Evolutionary conservation across 2,888 invertebrate genomes (phyloP).

Genomic region (Platycnemis pennipes): DNA sequence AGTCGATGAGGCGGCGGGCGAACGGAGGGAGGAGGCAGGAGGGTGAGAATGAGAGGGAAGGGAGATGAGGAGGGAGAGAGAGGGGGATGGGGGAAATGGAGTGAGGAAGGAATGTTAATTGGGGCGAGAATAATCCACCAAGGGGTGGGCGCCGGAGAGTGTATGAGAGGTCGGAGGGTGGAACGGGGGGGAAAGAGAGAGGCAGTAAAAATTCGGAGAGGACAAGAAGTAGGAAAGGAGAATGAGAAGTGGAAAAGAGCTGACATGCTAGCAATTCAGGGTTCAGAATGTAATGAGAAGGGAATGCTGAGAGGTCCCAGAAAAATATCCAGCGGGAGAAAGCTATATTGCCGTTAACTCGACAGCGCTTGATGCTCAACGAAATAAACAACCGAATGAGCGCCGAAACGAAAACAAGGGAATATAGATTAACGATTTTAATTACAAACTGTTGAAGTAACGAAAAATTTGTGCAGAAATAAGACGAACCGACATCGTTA

Average conservation of each 20-base stretch:
- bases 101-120: slow-evolving; percentile 51
- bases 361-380: too few species aligned
- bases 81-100: not conserved
- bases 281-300: not conserved
- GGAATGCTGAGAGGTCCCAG: too few species aligned
- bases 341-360: too few species aligned
- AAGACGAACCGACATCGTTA: too few species aligned
- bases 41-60: not conserved
- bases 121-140: slow-evolving; percentile 40
- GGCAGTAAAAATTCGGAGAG: not conserved
- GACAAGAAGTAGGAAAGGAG: not conserved
- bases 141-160: slow-evolving; percentile 2
- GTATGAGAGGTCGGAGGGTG: not conserved
- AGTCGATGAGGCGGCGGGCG: not conserved
- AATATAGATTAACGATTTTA: not conserved
- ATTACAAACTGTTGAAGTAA: too few species aligned
- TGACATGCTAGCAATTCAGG: too few species aligned
- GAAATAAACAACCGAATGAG: too few species aligned
- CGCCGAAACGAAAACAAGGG: too few species aligned
- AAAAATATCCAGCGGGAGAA: too few species aligned
- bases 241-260: not conserved
- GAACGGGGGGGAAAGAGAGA: not conserved
- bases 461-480: not conserved
- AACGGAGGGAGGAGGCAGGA: not conserved
- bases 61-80: not conserved